phyloP scores from a whole-genome alignment of 1,140 invertebrate genomes.

The Zaprionus vittiger region DNA sequence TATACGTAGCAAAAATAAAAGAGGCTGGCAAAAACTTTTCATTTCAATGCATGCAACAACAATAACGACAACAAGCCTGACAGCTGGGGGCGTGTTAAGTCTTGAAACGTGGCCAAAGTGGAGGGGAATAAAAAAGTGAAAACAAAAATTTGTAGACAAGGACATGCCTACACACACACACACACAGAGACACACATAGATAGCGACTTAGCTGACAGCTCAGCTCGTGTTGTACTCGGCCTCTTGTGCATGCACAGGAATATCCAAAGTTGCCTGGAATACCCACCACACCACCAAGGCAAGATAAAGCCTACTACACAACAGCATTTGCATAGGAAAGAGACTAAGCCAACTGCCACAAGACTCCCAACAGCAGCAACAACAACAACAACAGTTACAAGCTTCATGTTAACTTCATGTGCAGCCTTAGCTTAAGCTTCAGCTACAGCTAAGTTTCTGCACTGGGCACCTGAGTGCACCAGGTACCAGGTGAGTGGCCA shows the following conservation, averaged over 20 bases:
- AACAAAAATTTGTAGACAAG: slow-evolving; percentile 49
- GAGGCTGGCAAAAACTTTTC: slow-evolving; percentile 41
- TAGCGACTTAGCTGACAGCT: slow-evolving; percentile 14
- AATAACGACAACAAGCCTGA: background rate
- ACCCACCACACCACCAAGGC: slow-evolving; percentile 11
- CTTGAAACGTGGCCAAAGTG: slow-evolving; percentile 41
- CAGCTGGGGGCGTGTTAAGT: slow-evolving; percentile 35
- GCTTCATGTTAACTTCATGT: too few relatives aligned
- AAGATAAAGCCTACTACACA: slow-evolving; percentile 9
- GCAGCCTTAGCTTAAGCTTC: slow-evolving; percentile 9
- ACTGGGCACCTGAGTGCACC: slow-evolving; percentile 1
- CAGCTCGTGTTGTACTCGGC: slow-evolving; percentile 4
- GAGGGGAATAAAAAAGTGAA: slow-evolving; percentile 43
- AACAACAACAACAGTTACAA: background rate
- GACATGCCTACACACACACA: slow-evolving; percentile 26
- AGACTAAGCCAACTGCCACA: slow-evolving; percentile 8
- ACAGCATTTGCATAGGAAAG: slow-evolving; percentile 43
- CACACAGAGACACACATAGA: background rate
- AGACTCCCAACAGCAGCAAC: background rate
- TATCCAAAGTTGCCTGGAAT: slow-evolving; percentile 28
- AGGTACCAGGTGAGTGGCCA: slow-evolving; percentile 31
- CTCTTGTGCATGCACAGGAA: slow-evolving; percentile 43
- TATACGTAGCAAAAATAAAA: background rate
- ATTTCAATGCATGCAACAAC: slow-evolving; percentile 44
- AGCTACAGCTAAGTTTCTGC: background rate